A percentile compares a stretch with the other conserved stretches of the same genome.
Evolutionary conservation across 2,888 invertebrate species (phyloP).

Genomic region (Machimus atricapillus): DNA sequence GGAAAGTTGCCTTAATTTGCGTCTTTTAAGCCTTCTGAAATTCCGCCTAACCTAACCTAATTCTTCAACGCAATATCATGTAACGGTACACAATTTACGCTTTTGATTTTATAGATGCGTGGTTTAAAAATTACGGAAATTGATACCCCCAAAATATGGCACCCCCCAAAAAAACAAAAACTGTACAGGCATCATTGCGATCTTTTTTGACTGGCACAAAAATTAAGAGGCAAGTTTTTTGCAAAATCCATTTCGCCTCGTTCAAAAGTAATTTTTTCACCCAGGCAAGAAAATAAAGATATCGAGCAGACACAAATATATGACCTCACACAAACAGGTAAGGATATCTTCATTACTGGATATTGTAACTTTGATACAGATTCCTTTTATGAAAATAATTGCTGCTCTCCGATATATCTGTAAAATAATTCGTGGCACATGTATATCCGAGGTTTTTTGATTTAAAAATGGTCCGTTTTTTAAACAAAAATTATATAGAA

Average conservation of each 20-base stretch:
- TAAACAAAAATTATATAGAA: no score
- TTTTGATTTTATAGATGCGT: no score
- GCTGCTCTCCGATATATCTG: no score
- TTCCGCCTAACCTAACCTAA: background rate
- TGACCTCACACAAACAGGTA: background rate
- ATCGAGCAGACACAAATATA: background rate
- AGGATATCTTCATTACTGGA: background rate
- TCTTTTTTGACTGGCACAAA: background rate
- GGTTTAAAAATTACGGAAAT: background rate
- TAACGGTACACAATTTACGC: no score
- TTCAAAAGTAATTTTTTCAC: background rate
- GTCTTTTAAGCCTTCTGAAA: background rate
- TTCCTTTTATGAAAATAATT: no score
- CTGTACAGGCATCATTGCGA: background rate
- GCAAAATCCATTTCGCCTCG: background rate
- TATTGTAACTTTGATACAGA: no score
- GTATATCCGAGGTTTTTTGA: no score
- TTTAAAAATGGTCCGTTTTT: no score
- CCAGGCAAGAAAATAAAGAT: background rate
- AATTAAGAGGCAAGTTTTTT: background rate
- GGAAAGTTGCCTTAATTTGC: background rate
- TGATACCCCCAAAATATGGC: background rate
- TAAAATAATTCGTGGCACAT: no score
- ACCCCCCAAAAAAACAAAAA: background rate
- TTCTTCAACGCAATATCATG: no score